Evolutionary conservation across 2,113 vertebrate genomes (phyloP).

Genomic region (Ariopsis seemanni): DNA sequence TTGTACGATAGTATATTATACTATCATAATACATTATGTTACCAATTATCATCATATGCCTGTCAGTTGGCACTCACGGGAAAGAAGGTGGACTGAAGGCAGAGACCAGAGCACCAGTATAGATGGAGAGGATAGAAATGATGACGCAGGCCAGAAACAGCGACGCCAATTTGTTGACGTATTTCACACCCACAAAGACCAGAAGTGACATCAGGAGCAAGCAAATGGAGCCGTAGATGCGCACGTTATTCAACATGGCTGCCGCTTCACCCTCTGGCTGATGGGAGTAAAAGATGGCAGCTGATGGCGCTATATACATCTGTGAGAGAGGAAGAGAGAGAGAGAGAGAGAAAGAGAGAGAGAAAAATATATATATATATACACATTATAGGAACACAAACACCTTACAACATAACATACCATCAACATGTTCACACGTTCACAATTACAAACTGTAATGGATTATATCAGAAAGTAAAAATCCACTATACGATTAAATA

Average conservation of each 20-base stretch:
- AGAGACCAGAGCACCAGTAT: constrained; percentile 84
- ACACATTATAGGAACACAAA: not conserved
- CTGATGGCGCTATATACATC: constrained; percentile 83
- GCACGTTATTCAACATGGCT: constrained; percentile 90
- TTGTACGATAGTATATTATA: too few species aligned
- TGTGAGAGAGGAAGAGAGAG: constrained; percentile 48
- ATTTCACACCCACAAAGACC: constrained; percentile 88
- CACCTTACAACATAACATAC: too few species aligned
- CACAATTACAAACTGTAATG: not conserved
- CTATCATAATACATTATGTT: not conserved
- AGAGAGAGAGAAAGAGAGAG: not conserved
- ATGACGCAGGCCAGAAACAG: constrained; percentile 89
- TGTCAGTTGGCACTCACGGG: constrained; percentile 70
- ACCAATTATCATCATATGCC: not conserved
- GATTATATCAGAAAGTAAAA: not conserved
- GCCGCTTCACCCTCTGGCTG: constrained; percentile 72
- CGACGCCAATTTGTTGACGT: constrained; percentile 91
- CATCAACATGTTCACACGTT: too few species aligned
- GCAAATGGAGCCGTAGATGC: constrained; percentile 85
- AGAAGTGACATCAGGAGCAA: constrained; percentile 85
- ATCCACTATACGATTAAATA: not conserved
- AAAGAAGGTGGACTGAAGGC: constrained; percentile 81
- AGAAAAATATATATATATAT: too few species aligned
- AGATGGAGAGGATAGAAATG: constrained; percentile 88
- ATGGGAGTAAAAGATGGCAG: constrained; percentile 77